These are phyloP conservation scores for Arizona elegans DNA, from an alignment of 2,113 vertebrate genomes.

Conservation along the genomic window DNA sequence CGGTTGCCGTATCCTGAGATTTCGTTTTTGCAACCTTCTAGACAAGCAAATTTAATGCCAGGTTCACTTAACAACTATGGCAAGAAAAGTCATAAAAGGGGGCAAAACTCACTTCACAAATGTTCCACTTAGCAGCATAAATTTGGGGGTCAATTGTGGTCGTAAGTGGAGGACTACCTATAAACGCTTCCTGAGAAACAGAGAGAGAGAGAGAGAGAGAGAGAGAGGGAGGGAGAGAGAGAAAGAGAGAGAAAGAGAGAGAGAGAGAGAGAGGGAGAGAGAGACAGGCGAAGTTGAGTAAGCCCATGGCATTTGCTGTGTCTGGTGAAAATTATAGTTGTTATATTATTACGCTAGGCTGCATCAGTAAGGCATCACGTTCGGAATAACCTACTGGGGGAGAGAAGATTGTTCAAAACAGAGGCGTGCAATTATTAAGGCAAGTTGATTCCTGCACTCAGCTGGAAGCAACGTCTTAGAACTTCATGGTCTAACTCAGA, in stretches of 20 bases:
- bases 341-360: neutral
- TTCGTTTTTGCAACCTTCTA: neutral
- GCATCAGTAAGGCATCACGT: neutral
- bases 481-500: constrained; percentile 13
- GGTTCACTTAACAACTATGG: neutral
- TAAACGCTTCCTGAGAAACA: neutral
- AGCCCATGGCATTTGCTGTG: neutral
- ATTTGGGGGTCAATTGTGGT: neutral
- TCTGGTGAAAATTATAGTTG: constrained; percentile 10
- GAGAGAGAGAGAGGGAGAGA: neutral
- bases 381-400: fast-evolving
- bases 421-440: constrained; percentile 21
- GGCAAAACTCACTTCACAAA: neutral
- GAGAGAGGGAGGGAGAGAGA: too few relatives aligned
- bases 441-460: constrained; percentile 43
- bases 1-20: neutral
- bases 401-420: neutral
- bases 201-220: too few relatives aligned
- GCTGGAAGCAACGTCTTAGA: constrained; percentile 22
- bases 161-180: neutral
- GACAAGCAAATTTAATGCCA: neutral
- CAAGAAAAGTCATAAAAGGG: neutral
- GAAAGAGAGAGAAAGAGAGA: too few relatives aligned
- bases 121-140: neutral
- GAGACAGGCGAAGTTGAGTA: neutral